Conservation (phyloP, 2,113 vertebrate species). For the Anas platyrhynchos region DNA sequence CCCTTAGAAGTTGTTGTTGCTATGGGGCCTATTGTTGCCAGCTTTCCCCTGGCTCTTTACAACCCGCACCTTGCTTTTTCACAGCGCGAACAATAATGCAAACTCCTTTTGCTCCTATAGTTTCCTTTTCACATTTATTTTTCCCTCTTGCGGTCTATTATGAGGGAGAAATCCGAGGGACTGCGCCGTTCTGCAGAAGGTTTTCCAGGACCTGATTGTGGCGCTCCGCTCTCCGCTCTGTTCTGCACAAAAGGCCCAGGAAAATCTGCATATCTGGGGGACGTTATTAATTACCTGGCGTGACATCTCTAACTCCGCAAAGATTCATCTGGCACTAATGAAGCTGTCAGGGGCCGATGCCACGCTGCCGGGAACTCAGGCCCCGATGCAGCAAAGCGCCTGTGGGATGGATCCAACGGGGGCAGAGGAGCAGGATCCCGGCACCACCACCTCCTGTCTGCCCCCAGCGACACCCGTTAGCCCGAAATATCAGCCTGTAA, state of each 20-base stretch:
- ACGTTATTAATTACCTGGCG: not conserved
- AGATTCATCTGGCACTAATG: not conserved
- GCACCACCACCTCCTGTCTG: not conserved
- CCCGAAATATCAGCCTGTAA: not conserved
- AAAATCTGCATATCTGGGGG: slow-evolving; percentile 11
- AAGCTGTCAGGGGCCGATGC: not conserved
- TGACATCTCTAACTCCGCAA: not conserved
- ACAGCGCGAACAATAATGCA: slow-evolving; percentile 57
- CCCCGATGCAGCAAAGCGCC: not conserved
- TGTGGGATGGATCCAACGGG: not conserved
- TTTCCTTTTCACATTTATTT: slow-evolving; percentile 21
- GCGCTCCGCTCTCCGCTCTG: fast-evolving
- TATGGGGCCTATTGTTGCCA: slow-evolving; percentile 66
- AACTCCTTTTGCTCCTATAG: slow-evolving; percentile 48
- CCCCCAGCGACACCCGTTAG: not conserved
- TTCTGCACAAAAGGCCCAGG: not conserved
- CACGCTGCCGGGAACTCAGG: not conserved
- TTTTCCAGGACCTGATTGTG: not conserved
- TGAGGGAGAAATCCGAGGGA: not conserved
- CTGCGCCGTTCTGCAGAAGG: not conserved
- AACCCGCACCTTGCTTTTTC: slow-evolving; percentile 62
- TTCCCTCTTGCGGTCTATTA: not conserved
- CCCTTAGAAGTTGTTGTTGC: slow-evolving; percentile 73
- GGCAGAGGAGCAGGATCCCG: not conserved
- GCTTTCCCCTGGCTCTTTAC: slow-evolving; percentile 41